Base-by-base conservation (phyloP, 2,797 vertebrate genomes). In the Poeciliopsis infans region DNA sequence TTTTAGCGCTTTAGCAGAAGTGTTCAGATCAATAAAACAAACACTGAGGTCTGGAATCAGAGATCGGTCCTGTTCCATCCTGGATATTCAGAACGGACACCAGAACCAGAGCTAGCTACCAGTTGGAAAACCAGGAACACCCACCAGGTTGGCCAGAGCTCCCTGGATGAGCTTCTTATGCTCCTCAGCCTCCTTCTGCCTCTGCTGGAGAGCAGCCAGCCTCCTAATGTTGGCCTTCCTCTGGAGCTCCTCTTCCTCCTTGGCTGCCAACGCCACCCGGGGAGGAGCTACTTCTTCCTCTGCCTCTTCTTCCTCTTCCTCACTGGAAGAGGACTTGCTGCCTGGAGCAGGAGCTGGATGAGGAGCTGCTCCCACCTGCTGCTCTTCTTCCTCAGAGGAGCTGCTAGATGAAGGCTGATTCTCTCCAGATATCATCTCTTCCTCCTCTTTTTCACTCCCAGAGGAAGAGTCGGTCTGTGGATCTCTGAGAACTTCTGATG, bases 151-250 rank as follows among this genome's bases (percentile, higher is more conserved):
- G 73, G 96, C 94, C 31, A 99, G 92, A 66, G 98, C 98, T 78
- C 96, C 95, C 75, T 96, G 97, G 85, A 99, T 97, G 47, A 98
- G 91, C 86, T 93, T 95, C 92, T 97, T 97, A 86, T 98, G 96
- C 0, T 95, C 80, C 78, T 97, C 95, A 0, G 95, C 91, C 61
- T 97, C 96, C 82, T 94, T 97, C 78, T 95, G 95, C 70, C 97
- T 96, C 85, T 96, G 95, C 74, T 96, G 95, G 76, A 98, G 85
- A 41, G 98, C 98, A n/a, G 97, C 97, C 76, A 99, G 93, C 25
- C 98, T 95, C 85, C 94, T 97, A 88, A 93, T 72, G 84, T 99
- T 98, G 89, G 97, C 97, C 91, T 96, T 94, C 78, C 91, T 92
- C 75, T 96, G 96, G 57, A 45, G 86, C 84, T 89, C 79, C 81